phyloP scores from a whole-genome alignment of 2,113 vertebrate species.

The Myotis brandtii region DNA sequence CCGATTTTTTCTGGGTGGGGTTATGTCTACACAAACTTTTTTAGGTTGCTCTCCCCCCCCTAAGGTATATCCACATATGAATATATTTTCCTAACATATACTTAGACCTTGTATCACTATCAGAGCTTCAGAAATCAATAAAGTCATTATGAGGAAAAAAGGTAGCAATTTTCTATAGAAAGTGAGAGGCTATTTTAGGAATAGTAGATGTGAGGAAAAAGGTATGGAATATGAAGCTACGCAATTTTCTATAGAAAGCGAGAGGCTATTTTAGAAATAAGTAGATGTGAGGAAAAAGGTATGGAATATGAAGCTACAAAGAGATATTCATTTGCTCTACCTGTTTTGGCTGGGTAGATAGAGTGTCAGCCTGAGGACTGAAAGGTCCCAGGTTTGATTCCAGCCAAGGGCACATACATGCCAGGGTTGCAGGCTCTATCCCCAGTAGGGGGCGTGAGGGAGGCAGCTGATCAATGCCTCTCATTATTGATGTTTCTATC shows the following conservation, averaged over 20 bases:
- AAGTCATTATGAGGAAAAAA: background rate
- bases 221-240: background rate
- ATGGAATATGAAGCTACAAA: background rate
- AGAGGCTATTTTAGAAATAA: constrained; percentile 34
- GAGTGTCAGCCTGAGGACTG: too few species aligned
- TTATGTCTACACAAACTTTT: background rate
- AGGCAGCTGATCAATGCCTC: too few species aligned
- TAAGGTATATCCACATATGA: background rate
- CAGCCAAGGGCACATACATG: too few species aligned
- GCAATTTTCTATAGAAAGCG: background rate
- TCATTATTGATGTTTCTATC: too few species aligned
- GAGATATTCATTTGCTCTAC: background rate
- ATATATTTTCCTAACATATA: background rate
- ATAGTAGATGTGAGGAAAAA: constrained; percentile 18
- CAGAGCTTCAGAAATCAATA: background rate
- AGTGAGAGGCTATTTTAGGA: constrained; percentile 9
- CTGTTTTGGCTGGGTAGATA: too few species aligned
- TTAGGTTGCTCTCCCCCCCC: background rate
- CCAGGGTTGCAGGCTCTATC: too few species aligned
- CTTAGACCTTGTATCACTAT: background rate
- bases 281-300: background rate
- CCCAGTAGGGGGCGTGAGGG: too few species aligned
- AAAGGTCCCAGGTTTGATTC: too few species aligned
- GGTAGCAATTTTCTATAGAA: background rate
- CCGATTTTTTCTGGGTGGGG: background rate